Base-by-base conservation (phyloP, 2,888 invertebrate genomes). In the Plebejus argus region DNA sequence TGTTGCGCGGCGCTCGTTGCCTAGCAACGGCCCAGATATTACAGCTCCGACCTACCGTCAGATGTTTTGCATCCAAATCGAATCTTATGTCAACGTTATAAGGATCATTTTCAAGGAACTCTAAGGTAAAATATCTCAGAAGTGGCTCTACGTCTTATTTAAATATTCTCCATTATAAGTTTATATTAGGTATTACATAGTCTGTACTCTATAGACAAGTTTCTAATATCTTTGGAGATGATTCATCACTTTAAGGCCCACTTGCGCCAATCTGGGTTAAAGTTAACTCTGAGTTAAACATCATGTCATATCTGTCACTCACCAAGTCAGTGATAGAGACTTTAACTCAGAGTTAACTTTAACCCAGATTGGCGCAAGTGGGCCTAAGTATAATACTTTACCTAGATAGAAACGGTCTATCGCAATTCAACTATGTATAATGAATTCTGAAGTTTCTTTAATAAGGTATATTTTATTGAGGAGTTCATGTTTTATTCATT, bases 1-100 rank as follows among this genome's bases (percentile, higher is more conserved):
- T 87, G 87, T 86, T 86, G 87, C 84, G 79, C 79, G 83, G 83
- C 86, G 66, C 86, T 80, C 80, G 87, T 88, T 78, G 80, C 82
- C 80, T 83, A 83, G 79, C 81, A 78, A 87, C 87, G 81, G 78
- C 82, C 81, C 79, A 79, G 76, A 49, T 39, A 12, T 74, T 56
- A 39, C 28, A 66, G 61, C 15, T 23, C 23, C 18, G 53, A 53
- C 18, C 53, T 53, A 53, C 53, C 53, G 53, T 18, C 53, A 53
- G 53, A 18, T 53, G 15, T 53, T 53, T 53, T 53, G 18, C 53
- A 15, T 15, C 12, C 18, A 53, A 53, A 18, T 1, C 5, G 53
- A 53, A 1, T 15, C 53, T 53, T 53, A 53, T 18, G 18, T 1
- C 18, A 53, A 53, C 4, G 15, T 5, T 5, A 5, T 53, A 53